Conservation (phyloP, 1,140 invertebrate species). For the Drosophila sp. region DNA sequence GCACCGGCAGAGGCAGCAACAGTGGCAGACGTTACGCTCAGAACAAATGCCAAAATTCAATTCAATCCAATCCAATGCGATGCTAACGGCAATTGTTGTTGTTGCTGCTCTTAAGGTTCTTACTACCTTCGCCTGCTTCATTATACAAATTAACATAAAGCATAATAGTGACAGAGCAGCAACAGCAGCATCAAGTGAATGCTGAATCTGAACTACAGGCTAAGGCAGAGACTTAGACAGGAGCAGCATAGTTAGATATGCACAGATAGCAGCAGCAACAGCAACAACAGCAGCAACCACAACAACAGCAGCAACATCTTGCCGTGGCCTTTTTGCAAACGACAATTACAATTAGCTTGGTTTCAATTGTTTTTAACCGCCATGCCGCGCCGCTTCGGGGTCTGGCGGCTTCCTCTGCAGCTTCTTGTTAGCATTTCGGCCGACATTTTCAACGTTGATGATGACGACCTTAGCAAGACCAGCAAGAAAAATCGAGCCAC, state of each 20-base stretch:
- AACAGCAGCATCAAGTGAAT: conserved; percentile 59
- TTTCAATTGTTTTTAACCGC: conserved; percentile 66
- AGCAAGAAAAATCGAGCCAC: conserved; percentile 24
- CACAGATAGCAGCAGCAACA: conserved; percentile 23
- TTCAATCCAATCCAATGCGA: conserved; percentile 10
- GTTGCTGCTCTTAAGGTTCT: conserved; percentile 36
- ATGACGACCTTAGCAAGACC: conserved; percentile 63
- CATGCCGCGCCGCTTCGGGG: conserved; percentile 36
- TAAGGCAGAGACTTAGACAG: conserved; percentile 42
- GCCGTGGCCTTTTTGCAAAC: conserved; percentile 74
- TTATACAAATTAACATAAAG: conserved; percentile 81
- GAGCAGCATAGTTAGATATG: conserved; percentile 40
- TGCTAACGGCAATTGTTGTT: conserved; percentile 64
- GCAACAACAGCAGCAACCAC: conserved; percentile 28
- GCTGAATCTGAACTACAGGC: conserved; percentile 14
- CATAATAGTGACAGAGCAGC: conserved; percentile 68
- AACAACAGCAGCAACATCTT: conserved; percentile 49
- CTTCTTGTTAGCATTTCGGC: conserved; percentile 78
- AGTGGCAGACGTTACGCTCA: conserved; percentile 62
- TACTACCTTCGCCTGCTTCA: conserved; percentile 69
- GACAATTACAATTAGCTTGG: conserved; percentile 79
- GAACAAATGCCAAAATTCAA: conserved; percentile 69
- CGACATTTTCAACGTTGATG: conserved; percentile 60
- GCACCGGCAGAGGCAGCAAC: conserved; percentile 11
- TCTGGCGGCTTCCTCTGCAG: conserved; percentile 68